A percentile compares a stretch with the other conserved stretches of the same genome.
phyloP scores from a whole-genome alignment of 2,888 invertebrate genomes.

The Willowsia nigromaculata region DNA sequence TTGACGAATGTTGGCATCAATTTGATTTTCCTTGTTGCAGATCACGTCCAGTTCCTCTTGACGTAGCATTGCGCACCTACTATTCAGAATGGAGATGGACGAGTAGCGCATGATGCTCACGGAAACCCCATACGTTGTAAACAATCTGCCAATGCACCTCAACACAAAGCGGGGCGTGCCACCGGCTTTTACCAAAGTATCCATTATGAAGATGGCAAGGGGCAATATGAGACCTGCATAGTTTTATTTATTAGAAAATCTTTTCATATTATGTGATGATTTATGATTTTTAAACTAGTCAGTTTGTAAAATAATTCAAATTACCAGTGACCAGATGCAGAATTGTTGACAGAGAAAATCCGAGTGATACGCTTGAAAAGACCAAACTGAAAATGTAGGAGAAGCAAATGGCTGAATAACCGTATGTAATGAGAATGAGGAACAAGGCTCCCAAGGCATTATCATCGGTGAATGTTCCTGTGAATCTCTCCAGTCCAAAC shows the following conservation, averaged over 20 bases:
- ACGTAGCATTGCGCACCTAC: slow-evolving; percentile 75
- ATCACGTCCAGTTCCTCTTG: slow-evolving; percentile 72
- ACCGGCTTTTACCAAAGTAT: slow-evolving; percentile 44
- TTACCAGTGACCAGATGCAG: slow-evolving; percentile 78
- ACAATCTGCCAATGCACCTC: slow-evolving; percentile 64
- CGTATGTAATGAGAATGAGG: slow-evolving; percentile 83
- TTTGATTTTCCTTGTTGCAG: slow-evolving; percentile 73
- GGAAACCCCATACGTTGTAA: slow-evolving; percentile 75
- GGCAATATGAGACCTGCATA: slow-evolving; percentile 67
- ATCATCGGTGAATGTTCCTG: slow-evolving; percentile 59
- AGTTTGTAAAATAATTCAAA: too few species aligned
- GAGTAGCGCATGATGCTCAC: slow-evolving; percentile 77
- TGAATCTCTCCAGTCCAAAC: slow-evolving; percentile 56
- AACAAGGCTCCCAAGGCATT: slow-evolving; percentile 80
- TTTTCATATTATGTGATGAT: too few species aligned
- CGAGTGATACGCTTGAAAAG: slow-evolving; percentile 82
- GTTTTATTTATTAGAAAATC: too few species aligned
- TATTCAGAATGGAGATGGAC: slow-evolving; percentile 75
- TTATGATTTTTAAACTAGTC: too few species aligned
- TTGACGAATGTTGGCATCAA: slow-evolving; percentile 71
- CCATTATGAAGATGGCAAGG: slow-evolving; percentile 60
- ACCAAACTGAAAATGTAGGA: slow-evolving; percentile 84
- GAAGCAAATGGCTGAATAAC: slow-evolving; percentile 84
- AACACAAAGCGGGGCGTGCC: neutral
- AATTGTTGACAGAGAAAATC: slow-evolving; percentile 81